Percentiles rank a stretch among this genome's conserved stretches.
These are phyloP conservation scores for Drosophila bunnanda DNA, from an alignment of 2,888 invertebrate genomes.

Conservation along the genomic window DNA sequence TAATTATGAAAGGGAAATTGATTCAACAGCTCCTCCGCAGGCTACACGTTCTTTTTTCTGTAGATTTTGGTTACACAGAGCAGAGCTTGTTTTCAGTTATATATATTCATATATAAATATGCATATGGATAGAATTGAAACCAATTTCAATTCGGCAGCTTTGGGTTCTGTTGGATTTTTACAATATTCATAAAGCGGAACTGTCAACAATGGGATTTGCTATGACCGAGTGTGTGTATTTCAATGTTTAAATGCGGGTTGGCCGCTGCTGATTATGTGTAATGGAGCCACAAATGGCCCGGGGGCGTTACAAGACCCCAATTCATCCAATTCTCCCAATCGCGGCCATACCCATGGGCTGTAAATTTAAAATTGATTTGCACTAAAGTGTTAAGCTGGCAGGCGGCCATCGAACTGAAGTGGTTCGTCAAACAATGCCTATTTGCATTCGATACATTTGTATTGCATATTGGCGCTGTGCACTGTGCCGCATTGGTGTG, in stretches of 20 bases:
- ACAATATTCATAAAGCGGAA: background rate
- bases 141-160: too few species aligned
- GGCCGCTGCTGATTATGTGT: constrained; percentile 17
- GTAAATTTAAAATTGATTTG: constrained; percentile 45
- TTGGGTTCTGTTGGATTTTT: too few species aligned
- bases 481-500: background rate
- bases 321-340: background rate
- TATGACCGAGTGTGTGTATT: background rate
- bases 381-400: constrained; percentile 45
- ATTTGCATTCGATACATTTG: constrained; percentile 48
- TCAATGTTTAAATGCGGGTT: background rate
- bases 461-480: constrained; percentile 24
- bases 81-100: too few species aligned
- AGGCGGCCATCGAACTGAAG: constrained; percentile 24
- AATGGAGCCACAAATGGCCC: constrained; percentile 21
- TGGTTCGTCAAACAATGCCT: constrained; percentile 45
- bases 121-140: too few species aligned
- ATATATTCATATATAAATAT: too few species aligned
- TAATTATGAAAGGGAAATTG: constrained; percentile 35
- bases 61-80: background rate
- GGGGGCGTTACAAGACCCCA: constrained; percentile 1
- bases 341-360: background rate
- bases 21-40: constrained; percentile 12
- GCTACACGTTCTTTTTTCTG: background rate
- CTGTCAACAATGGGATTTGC: constrained; percentile 2